These are phyloP conservation scores for Trinorchestia longiramus DNA, from an alignment of 1,140 invertebrate species.

Conservation along the genomic window DNA sequence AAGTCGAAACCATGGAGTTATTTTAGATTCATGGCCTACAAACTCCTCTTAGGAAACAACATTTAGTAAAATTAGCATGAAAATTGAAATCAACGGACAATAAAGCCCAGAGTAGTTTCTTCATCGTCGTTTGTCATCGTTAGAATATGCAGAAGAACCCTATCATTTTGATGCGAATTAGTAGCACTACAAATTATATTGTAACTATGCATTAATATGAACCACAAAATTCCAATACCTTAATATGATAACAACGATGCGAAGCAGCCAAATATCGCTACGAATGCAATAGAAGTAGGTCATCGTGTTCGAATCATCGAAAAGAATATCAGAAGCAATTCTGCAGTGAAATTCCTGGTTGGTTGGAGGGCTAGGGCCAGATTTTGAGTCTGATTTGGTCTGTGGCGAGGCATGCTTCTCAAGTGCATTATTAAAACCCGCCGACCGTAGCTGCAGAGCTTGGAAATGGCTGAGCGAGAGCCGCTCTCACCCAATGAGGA, in stretches of 20 bases:
- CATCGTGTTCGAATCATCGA: background rate
- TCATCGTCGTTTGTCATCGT: background rate
- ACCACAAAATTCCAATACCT: background rate
- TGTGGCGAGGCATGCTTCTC: conserved; percentile 30
- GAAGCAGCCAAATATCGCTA: background rate
- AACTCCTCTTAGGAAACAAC: background rate
- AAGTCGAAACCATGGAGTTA: no score
- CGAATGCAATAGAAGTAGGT: background rate
- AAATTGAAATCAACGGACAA: background rate
- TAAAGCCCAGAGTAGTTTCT: background rate
- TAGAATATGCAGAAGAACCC: background rate
- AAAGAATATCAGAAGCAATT: background rate
- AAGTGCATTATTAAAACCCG: conserved; percentile 44
- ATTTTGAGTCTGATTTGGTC: conserved; percentile 41
- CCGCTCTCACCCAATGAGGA: conserved; percentile 41
- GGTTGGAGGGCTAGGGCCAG: background rate
- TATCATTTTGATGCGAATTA: background rate
- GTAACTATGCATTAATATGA: background rate
- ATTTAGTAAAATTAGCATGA: background rate
- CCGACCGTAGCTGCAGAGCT: conserved; percentile 36
- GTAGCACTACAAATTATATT: background rate
- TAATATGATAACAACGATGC: background rate
- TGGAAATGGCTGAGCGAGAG: background rate
- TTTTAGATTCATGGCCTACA: background rate
- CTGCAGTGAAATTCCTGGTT: background rate